A percentile compares a stretch with the other conserved stretches of the same genome.
Conservation (phyloP, 1,140 invertebrate species). For the Elysia chlorotica region DNA sequence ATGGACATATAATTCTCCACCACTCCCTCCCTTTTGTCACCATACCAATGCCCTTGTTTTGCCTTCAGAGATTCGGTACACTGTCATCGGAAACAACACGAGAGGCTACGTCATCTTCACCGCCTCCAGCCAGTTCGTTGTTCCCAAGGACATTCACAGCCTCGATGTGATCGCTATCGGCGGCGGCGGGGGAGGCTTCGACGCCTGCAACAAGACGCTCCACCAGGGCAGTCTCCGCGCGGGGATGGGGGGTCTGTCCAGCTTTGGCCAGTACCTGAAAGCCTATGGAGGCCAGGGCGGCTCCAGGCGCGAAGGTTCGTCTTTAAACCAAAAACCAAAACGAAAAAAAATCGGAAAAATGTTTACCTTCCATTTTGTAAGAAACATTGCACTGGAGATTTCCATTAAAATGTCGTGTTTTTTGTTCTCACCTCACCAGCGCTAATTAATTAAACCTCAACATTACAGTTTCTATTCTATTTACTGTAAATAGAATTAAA, state of each 20-base stretch:
- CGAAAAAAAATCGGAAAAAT: background rate
- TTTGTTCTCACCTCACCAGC: background rate
- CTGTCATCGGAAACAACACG: background rate
- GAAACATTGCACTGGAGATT: background rate
- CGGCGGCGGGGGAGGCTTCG: constrained; percentile 26
- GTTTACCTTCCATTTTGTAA: background rate
- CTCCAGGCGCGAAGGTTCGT: constrained; percentile 2
- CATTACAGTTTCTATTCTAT: background rate
- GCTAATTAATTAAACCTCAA: background rate
- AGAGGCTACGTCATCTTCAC: constrained; percentile 18
- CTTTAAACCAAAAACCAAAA: background rate
- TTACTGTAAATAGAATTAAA: background rate
- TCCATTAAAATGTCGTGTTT: background rate
- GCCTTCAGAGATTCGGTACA: constrained; percentile 2
- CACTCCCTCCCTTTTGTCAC: too few species aligned
- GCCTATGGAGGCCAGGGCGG: constrained; percentile 20
- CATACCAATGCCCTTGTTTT: too few species aligned
- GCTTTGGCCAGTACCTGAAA: constrained; percentile 7
- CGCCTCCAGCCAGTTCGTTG: constrained; percentile 15
- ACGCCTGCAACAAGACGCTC: constrained; percentile 6
- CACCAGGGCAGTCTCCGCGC: background rate
- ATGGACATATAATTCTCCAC: too few species aligned
- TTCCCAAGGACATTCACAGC: constrained; percentile 8
- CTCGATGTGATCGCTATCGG: constrained; percentile 29
- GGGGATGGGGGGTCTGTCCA: constrained; percentile 1